Conservation (phyloP, 1,140 invertebrate species). For the Eurosta solidaginis region DNA sequence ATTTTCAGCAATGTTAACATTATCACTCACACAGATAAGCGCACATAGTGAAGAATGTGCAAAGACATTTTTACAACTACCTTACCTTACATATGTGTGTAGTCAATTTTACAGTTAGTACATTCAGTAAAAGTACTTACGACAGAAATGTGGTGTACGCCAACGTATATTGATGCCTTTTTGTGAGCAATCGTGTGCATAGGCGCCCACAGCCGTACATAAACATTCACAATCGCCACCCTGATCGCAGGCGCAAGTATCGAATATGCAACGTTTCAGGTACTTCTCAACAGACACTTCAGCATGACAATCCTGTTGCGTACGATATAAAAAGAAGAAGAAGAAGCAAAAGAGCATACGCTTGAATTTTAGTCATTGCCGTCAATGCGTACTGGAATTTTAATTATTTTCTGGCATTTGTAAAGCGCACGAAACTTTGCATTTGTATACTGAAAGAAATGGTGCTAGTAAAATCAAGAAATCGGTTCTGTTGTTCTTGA, state of each 20-base stretch:
- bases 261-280: constrained; percentile 74
- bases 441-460: too few relatives aligned
- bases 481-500: too few relatives aligned
- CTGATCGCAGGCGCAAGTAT: constrained; percentile 85
- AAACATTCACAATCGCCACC: constrained; percentile 89
- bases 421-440: neutral
- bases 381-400: constrained; percentile 28
- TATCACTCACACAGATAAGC: neutral
- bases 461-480: too few relatives aligned
- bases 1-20: neutral
- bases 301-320: constrained; percentile 68
- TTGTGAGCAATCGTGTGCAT: constrained; percentile 79
- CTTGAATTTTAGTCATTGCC: neutral
- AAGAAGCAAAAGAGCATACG: neutral
- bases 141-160: constrained; percentile 80
- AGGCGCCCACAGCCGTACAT: constrained; percentile 84
- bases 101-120: neutral
- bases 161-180: constrained; percentile 76
- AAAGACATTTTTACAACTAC: neutral
- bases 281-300: constrained; percentile 76
- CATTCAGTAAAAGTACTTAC: constrained; percentile 64
- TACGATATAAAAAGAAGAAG: neutral
- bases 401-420: neutral
- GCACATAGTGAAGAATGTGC: constrained; percentile 1
- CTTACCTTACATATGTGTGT: neutral